These are phyloP conservation scores for Balaenoptera acutorostrata DNA, from an alignment of 2,113 vertebrate species.

Conservation along the genomic window DNA sequence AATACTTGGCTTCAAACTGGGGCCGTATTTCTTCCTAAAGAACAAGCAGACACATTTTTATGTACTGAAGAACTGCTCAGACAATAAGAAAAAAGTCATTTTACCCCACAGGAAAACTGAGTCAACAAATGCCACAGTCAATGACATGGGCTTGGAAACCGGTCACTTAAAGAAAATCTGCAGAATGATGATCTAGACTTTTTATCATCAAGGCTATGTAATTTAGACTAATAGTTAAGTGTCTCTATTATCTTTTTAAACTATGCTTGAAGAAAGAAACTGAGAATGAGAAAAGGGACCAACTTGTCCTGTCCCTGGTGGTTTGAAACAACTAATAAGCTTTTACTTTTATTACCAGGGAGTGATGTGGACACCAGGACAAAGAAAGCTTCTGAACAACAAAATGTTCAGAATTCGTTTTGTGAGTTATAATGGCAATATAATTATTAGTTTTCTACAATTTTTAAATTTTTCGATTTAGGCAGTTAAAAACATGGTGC, in stretches of 20 bases:
- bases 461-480: background rate
- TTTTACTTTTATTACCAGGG: background rate
- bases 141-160: background rate
- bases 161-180: background rate
- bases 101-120: background rate
- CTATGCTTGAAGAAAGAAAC: background rate
- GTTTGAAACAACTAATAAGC: background rate
- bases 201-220: background rate
- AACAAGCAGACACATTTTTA: constrained; percentile 66
- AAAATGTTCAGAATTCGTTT: background rate
- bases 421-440: background rate
- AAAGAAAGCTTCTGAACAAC: background rate
- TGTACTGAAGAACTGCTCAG: background rate
- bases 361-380: background rate
- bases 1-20: constrained; percentile 97
- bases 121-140: background rate
- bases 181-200: background rate
- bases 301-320: background rate
- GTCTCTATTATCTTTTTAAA: background rate
- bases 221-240: background rate
- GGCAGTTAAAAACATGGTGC: background rate
- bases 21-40: constrained; percentile 94
- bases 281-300: background rate
- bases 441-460: background rate
- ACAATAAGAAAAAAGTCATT: background rate